A percentile compares a stretch with the other conserved stretches of the same genome.
These are phyloP conservation scores for Calypte anna DNA, from an alignment of 2,113 vertebrate species.

Conservation along the genomic window DNA sequence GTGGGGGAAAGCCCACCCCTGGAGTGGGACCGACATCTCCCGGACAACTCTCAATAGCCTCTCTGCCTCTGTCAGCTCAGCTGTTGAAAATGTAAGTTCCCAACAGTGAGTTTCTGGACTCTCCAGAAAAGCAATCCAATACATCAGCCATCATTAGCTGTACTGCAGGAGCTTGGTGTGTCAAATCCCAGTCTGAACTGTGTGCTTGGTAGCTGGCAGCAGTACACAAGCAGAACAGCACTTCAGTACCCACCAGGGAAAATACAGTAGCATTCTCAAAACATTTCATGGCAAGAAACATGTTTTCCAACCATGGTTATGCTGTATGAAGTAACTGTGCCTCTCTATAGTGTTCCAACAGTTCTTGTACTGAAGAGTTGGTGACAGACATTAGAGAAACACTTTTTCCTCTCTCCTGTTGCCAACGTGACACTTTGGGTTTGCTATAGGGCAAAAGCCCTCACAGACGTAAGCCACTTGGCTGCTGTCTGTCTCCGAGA, in stretches of 20 bases:
- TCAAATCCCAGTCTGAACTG: neutral
- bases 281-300: neutral
- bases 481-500: neutral
- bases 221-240: neutral
- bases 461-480: neutral
- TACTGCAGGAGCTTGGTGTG: neutral
- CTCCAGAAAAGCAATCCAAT: rapidly evolving
- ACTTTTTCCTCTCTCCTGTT: neutral
- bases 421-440: neutral
- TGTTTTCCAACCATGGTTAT: neutral
- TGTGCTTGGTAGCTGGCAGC: neutral
- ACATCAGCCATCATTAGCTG: rapidly evolving
- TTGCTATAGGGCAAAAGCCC: neutral
- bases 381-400: neutral
- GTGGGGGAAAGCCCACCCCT: neutral
- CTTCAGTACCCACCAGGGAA: neutral
- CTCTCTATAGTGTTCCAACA: neutral
- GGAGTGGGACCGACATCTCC: neutral
- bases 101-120: neutral
- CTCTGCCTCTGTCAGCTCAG: neutral
- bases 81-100: neutral
- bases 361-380: neutral
- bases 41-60: neutral
- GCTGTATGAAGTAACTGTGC: neutral
- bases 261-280: neutral